Base-by-base conservation (phyloP, 2,888 invertebrate species). In the Amphipoea oculea region DNA sequence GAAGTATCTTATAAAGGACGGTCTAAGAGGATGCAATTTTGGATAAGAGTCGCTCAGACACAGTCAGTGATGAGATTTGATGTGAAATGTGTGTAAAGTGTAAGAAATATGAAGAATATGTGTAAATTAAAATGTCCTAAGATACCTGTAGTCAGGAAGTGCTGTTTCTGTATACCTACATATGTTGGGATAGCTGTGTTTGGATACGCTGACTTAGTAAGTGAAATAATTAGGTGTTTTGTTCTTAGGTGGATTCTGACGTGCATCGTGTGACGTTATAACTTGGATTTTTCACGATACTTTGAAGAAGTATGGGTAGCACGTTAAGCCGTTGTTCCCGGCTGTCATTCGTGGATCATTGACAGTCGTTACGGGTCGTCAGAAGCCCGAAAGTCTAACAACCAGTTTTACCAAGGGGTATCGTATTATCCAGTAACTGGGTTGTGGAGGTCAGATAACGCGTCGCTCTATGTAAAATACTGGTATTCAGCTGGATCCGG, bases 201-300 rank as follows among this genome's bases (percentile, higher is more conserved):
- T 83, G 95, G 94, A 88, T 95, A 95, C 86, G 91, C 94, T 78
- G 94, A 95, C 90, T 91, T 95, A 90, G 95, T 95, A 85, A 93
- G 95, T 93, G 20, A 6, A 54, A 42, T 60, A 4, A 42, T 65
- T 60, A 17, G 29, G 6, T 6, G 42, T 73, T 51, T 65, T 42
- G 14, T 62, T 14, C 20, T 48, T 40, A 20, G n/a, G 0, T 2
- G 0, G 17, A 3, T 17, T 20, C 23, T 23, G 23, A 29, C 2
- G 1, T 23, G 12, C 40, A 23, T 9, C 12, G 4, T 54, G 69
- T 57, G 69, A 54, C 3, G 6, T 36, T 1, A 12, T 12, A 12
- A 12, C 11, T 76, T 17, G 6, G 11, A 45, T 20, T 20, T 45
- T 4, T 14, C 20, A 20, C 4, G 9, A 29, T 66, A 45, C 17